Percentiles rank a stretch among this genome's conserved stretches.
Evolutionary conservation across 2,888 invertebrate genomes (phyloP).

Genomic region (Chelonus formosanus): DNA sequence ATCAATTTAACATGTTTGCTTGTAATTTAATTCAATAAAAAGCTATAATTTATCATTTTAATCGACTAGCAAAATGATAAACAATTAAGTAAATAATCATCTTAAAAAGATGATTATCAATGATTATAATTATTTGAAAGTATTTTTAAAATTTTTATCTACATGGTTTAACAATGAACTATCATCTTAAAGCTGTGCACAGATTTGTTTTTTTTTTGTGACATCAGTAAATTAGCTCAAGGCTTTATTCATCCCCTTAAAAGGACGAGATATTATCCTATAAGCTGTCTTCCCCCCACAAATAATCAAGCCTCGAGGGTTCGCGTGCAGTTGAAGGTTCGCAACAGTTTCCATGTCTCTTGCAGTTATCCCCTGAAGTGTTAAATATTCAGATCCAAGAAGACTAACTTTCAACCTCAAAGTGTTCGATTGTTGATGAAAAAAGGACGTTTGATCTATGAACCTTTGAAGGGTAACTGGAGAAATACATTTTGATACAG

Average conservation of each 20-base stretch:
- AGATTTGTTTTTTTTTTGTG: not conserved
- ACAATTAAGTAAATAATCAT: no score
- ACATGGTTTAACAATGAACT: no score
- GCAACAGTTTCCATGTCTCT: constrained; percentile 58
- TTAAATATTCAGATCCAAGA: constrained; percentile 17
- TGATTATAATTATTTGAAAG: no score
- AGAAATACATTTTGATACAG: constrained; percentile 10
- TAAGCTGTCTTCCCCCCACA: constrained; percentile 57
- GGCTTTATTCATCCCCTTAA: constrained; percentile 35
- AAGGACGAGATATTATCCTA: constrained; percentile 57
- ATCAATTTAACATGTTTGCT: no score
- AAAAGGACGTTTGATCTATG: constrained; percentile 16
- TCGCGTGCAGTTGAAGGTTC: constrained; percentile 61
- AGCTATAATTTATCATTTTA: no score
- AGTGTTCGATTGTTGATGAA: constrained; percentile 1
- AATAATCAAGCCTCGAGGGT: constrained; percentile 63
- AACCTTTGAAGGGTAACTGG: not conserved
- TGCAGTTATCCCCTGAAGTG: constrained; percentile 25
- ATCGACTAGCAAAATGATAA: no score
- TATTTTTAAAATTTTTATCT: no score
- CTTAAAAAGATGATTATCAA: no score
- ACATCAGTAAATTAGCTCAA: not conserved
- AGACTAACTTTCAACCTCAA: constrained; percentile 13
- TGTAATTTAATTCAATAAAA: no score
- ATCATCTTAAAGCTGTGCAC: not conserved